Conservation (phyloP, 2,888 invertebrate species). For the Ptilodon capucinus region DNA sequence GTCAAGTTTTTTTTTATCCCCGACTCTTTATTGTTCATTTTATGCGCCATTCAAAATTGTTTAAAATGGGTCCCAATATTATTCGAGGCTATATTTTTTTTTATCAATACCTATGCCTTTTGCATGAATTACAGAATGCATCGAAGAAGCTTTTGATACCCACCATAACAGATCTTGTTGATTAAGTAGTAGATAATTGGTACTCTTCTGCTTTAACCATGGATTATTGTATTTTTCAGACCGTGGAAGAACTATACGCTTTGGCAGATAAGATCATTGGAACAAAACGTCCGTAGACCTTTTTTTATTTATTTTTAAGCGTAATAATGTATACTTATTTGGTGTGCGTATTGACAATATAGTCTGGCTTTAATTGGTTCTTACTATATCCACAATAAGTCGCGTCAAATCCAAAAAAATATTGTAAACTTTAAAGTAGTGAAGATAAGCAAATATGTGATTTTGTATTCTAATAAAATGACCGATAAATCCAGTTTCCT, state of each 20-base stretch:
- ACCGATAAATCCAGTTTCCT: constrained; percentile 14
- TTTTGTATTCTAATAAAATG: constrained; percentile 54
- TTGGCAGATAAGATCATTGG: constrained; percentile 86
- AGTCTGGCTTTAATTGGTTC: constrained; percentile 3
- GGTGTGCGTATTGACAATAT: constrained; percentile 19
- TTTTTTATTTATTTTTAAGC: constrained; percentile 30
- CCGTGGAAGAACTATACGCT: constrained; percentile 86
- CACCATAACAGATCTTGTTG: too few relatives aligned
- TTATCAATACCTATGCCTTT: too few relatives aligned
- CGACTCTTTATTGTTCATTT: too few relatives aligned
- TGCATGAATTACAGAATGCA: too few relatives aligned
- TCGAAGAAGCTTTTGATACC: too few relatives aligned
- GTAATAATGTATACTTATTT: constrained; percentile 17
- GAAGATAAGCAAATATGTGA: constrained; percentile 47
- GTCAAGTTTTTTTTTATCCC: too few relatives aligned
- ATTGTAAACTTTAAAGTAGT: constrained; percentile 47
- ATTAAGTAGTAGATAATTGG: too few relatives aligned
- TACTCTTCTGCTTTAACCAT: too few relatives aligned
- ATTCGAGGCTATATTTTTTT: too few relatives aligned
- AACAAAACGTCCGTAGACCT: constrained; percentile 59
- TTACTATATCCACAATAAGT: neutral
- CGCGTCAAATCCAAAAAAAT: constrained; percentile 22
- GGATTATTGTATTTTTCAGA: too few relatives aligned
- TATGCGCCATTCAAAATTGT: too few relatives aligned
- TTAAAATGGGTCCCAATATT: too few relatives aligned